Base-by-base conservation (phyloP, 23 tunicate genomes). In the Trididemnum nubilum region DNA sequence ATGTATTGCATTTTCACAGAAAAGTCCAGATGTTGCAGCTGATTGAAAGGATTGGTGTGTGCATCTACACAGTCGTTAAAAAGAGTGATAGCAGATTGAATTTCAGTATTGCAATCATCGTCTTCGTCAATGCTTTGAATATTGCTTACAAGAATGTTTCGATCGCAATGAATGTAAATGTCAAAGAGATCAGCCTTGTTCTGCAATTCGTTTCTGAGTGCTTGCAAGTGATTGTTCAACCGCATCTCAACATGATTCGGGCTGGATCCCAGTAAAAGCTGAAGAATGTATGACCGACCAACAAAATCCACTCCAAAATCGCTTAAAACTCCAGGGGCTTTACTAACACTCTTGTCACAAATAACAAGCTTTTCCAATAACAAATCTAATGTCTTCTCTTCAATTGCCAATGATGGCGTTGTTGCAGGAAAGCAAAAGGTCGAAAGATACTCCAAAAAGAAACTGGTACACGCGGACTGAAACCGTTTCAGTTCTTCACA, bases 391-490 rank as follows among this genome's bases (percentile, higher is more conserved):
- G 54, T 72, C 3, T 85, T 32, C 31, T 85, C 82, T 22, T 61
- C 19, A 15, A 4, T 12, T 18, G 12, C 18, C 18, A 49, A 49
- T 18, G 57, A 18, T n/a, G n/a, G n/a, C n/a, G n/a, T n/a, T n/a
- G n/a, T n/a, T n/a, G n/a, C n/a, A 23, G 77, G 71, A 60, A 89
- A 89, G 66, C 88, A 89, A 60, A 89, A 79, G 1, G 79, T 82
- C 0, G 80, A 78, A 38, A 89, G 38, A 79, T 83, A 89, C 40
- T 89, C 95, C 51, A 89, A 36, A 33, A 89, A 89, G 49, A 89
- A 89, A 32, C 88, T 77, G 32, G 85, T 78, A 58, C 88, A 89
- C 1, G 87, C 76, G 12, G 65, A 32, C 28, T 83, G 40, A 51
- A 89, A 83, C 19, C 24, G 30, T 51, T 57, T 75, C 30, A 83